Evolutionary conservation across 1,140 invertebrate genomes (phyloP), one percentile per base, ranked within the genome.

Genomic region (Charaxes varanes): DNA sequence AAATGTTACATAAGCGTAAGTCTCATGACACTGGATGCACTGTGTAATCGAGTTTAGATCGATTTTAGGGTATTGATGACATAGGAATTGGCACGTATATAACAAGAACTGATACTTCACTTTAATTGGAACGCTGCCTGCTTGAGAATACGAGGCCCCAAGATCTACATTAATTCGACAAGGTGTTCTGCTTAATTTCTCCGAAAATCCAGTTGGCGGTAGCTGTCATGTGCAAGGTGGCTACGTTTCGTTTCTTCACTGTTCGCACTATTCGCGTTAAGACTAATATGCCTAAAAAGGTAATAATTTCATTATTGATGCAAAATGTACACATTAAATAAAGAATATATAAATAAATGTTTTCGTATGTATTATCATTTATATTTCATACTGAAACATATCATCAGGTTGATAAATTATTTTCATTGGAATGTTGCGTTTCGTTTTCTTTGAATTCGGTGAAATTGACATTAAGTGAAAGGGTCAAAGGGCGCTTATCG

Each of bases 1-100:
- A 77, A 66, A 64, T 77, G 72, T 81, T 81, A 81, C 74, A 78
- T 81, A 81, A 81, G 77, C 62, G 45, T 28, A 48, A 43, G 61
- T 62, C 72, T 62, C 71, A 79, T 81, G 77, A 76, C 77, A 81
- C 47, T 43, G 50, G 37, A 40, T 57, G 41, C 62, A 50, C 45
- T 45, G 47, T 53, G 54, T 57, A 58, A 51, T 44, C 47, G 56
- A 61, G 51, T 55, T 60, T 55, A 41, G 52, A 62, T 62, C 53
- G 54, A 62, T 53, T 67, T 63, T 10, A 43, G 52, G 58, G 70
- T 76, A 65, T 61, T 60, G 41, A 62, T 49, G 59, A 59, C 67
- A 78, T 71, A 63, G 57, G 54, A 44, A 32, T 49, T 52, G 41
- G 62, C 64, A 63, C 57, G 32, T 47, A 47, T 45, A 49, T 57